Evolutionary conservation across 92 coral and sea anemone genomes (phyloP), one percentile per base, ranked within the genome.

Genomic region (Zoanthus solanderi): DNA sequence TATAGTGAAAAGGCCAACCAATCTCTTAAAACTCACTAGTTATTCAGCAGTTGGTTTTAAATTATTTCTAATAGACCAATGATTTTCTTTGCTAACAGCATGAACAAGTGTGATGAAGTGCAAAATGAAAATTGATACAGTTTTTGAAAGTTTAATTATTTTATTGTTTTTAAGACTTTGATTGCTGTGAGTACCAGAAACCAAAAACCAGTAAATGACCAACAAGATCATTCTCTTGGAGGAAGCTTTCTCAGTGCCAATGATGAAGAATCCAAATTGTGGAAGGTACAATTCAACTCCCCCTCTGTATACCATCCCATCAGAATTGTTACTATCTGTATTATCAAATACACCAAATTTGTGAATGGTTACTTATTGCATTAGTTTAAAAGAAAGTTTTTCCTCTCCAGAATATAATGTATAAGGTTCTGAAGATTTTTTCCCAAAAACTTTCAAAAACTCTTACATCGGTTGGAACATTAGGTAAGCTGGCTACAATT

Each of bases 251-350:
- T 81, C 30, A 73, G 58, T 66, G 75, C 57, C 47, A 75, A 42
- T 17, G 60, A 79, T 18, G 94, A 89, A 52, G 91, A 91, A 58
- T 93, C 98, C 68, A 90, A 90, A 81, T 84, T 94, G 37, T 94
- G 98, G 98, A 94, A 94, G 98, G 98, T 94, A 79, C 17, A 57
- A 15, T 52, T 61, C 30, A 28, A 5, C 65, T 58, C n/a, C 65
- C 65, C n/a, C 65, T 1, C 65, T 58, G 6, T 3, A 16, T 18
- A 58, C n/a, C 65, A 37, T 58, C 65, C 65, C 17, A 58, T 58
- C 15, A 58, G 50, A 42, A 4, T 32, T 56, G 14, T 56, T 23
- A 2, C 10, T 16, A n/a, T 14, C 29, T 7, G 29, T n/a, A 0
- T 2, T 63, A 63, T 9, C 1, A 58, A 9, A 54, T 54, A 37